Evolutionary conservation across 2,888 invertebrate genomes (phyloP), one percentile per base, ranked within the genome.

Genomic region (Norana najaformis): DNA sequence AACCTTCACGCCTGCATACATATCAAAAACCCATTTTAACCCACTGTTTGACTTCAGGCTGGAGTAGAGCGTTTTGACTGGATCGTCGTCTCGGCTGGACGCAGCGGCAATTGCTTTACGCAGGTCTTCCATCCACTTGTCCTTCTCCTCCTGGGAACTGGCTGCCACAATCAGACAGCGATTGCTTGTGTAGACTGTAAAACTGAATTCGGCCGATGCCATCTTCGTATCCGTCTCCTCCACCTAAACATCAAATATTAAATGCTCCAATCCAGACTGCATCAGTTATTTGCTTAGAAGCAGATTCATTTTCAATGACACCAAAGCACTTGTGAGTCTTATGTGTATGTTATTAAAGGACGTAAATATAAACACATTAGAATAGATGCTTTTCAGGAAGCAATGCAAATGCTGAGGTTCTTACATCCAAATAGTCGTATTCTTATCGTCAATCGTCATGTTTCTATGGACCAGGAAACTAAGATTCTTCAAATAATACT

Each of bases 91-190:
- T 18, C 39, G 47, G n/a, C 91, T 95, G 92, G 96, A 96, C 16
- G 89, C 88, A 0, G 53, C 20, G 20, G 88, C 30, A 93, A 96
- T 94, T 88, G 96, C 96, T 94, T 96, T 93, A 91, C 94, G 96
- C 96, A 92, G 97, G 95, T 98, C 97, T 92, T 96, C 96, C 93
- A 97, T 96, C 98, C 98, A 99, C 91, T 97, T 96, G 92, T 96
- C 96, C 95, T 97, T 98, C 94, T 99, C 98, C 91, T 96, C 96
- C 92, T 97, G 97, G 92, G 96, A 97, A 94, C 96, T 97, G 53
- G 95, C 97, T 91, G 98, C 98, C 83, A 98, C 96, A 83, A 97
- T 96, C 88, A 99, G 96, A 69, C 97, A 97, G 92, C 97, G 96
- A 94, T 96, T 96, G 37, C 96, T 96, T 93, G 96, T 97, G 94